Evolutionary conservation across 2,888 invertebrate species (phyloP), one percentile per base, ranked within the genome.

Genomic region (Synergus gifuensis): DNA sequence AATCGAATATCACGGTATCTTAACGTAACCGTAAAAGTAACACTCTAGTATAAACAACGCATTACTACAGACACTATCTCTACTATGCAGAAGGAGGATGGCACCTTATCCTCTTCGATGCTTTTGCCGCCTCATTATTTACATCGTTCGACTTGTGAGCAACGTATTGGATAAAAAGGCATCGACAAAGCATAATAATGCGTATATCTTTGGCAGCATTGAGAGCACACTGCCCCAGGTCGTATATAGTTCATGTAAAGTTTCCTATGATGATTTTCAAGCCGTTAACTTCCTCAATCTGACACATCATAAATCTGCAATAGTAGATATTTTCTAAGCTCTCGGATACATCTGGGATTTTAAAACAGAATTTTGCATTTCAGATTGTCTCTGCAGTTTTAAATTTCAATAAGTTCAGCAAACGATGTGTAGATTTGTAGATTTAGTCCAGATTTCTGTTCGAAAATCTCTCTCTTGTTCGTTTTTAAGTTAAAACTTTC

Each of bases 91-190:
- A 81, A 76, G 66, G 58, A 73, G 76, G 36, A 54, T 46, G 73
- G 16, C 69, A 79, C 77, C 78, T 67, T 73, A 79, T 78, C 76
- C 76, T 79, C 80, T 79, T 82, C 78, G 78, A 80, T 81, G 78
- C 81, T 81, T 81, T 82, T 80, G 80, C 78, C 77, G 76, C 78
- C 78, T 81, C 84, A 84, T 83, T 81, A 84, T 84, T 84, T 84
- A 84, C 81, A 79, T 79, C 76, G 76, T 77, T 66, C 82, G 81
- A 80, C 81, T 81, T 78, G 69, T 76, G 76, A 66, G 79, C 78
- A 82, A 82, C 83, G 81, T 81, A 79, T 67, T 79, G 83, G 83
- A 84, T 83, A 83, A 83, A 84, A 82, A 81, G 81, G 81, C 82
- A 80, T 78, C 79, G 63, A 40, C 66, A 54, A 46, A 80, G 82